A percentile compares a stretch with the other conserved stretches of the same genome.
These are phyloP conservation scores for Bellardia pandia DNA, from an alignment of 2,888 invertebrate species.

Conservation along the genomic window DNA sequence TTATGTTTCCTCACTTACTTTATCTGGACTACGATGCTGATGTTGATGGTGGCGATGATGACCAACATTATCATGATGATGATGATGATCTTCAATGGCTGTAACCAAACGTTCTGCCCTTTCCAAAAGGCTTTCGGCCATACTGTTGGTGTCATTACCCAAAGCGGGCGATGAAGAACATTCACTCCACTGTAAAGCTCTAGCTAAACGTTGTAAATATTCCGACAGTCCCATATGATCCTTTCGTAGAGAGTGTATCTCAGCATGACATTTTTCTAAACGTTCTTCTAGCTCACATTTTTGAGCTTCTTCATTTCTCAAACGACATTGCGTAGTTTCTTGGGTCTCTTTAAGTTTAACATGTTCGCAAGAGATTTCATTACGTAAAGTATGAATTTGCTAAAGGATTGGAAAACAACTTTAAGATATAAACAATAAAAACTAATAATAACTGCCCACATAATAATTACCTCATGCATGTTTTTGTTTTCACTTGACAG, in stretches of 20 bases:
- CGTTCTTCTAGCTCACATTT: slow-evolving; percentile 89
- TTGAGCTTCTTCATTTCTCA: slow-evolving; percentile 88
- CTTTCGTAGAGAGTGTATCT: slow-evolving; percentile 87
- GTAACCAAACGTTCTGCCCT: slow-evolving; percentile 89
- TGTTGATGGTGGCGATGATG: slow-evolving; percentile 53
- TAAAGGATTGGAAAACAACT: slow-evolving; percentile 78
- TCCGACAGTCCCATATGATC: slow-evolving; percentile 86
- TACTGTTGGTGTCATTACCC: slow-evolving; percentile 83
- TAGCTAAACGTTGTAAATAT: slow-evolving; percentile 92
- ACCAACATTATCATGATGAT: slow-evolving; percentile 71
- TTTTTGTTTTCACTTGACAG: slow-evolving; percentile 91
- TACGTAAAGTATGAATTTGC: slow-evolving; percentile 91
- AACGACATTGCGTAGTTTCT: slow-evolving; percentile 88
- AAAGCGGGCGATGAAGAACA: slow-evolving; percentile 82
- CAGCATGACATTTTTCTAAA: slow-evolving; percentile 91
- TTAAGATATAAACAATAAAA: background rate
- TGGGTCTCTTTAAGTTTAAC: slow-evolving; percentile 86
- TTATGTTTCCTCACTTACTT: slow-evolving; percentile 20
- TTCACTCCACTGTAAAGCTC: slow-evolving; percentile 87
- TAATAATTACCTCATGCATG: slow-evolving; percentile 87
- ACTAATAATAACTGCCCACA: background rate
- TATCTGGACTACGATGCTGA: slow-evolving; percentile 38
- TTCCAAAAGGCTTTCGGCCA: slow-evolving; percentile 91
- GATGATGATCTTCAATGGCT: slow-evolving; percentile 77
- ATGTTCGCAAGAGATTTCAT: slow-evolving; percentile 89